Evolutionary conservation across 2,888 invertebrate genomes (phyloP).

Genomic region (Acleris literana): DNA sequence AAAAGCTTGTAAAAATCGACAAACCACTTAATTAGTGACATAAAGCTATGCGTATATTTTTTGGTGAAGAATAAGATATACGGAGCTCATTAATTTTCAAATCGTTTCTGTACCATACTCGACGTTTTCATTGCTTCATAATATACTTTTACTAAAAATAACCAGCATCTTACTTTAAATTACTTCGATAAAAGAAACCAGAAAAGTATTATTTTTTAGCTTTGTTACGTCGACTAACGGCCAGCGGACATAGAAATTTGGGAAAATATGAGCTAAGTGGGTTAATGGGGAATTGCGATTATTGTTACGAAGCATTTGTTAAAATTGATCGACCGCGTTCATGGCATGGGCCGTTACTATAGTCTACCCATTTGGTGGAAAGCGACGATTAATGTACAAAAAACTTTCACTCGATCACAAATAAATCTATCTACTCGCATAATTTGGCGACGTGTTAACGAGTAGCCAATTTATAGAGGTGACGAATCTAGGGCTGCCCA

Average conservation of each 20-base stretch:
- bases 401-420: slow-evolving; percentile 22
- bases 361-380: slow-evolving; percentile 7
- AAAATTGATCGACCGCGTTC: slow-evolving; percentile 12
- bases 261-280: slow-evolving; percentile 12
- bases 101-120: no score
- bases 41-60: no score
- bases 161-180: no score
- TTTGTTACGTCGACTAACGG: no score
- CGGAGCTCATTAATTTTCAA: no score
- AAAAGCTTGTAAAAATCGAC: no score
- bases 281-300: slow-evolving; percentile 20
- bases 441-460: slow-evolving; percentile 12
- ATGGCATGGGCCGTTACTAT: slow-evolving; percentile 18
- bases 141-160: no score
- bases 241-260: neutral
- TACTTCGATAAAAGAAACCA: no score
- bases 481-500: slow-evolving; percentile 48
- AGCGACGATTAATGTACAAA: neutral
- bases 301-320: slow-evolving; percentile 13
- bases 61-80: no score
- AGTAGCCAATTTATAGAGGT: slow-evolving; percentile 31
- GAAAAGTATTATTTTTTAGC: no score
- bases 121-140: no score
- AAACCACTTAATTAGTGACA: no score
- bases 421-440: slow-evolving; percentile 4